Percentiles rank a stretch among this genome's conserved stretches.
Conservation (phyloP, 1,140 invertebrate species). For the Belonocnema kinseyi region DNA sequence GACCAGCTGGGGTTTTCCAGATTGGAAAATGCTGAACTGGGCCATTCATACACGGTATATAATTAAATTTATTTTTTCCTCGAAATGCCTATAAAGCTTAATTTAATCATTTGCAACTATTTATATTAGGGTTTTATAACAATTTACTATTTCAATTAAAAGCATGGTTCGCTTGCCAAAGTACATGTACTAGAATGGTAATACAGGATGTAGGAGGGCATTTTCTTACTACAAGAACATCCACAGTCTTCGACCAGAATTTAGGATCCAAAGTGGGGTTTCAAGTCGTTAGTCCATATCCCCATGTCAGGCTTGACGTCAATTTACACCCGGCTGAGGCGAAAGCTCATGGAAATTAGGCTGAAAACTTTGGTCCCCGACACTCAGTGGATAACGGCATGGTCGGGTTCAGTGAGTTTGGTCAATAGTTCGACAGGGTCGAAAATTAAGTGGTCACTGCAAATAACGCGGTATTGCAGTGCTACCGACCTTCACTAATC, state of each 20-base stretch:
- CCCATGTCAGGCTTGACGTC: constrained; percentile 14
- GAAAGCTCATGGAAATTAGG: constrained; percentile 36
- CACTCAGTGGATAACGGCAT: constrained; percentile 35
- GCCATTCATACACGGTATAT: too few species aligned
- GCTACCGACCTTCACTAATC: background rate
- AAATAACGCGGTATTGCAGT: constrained; percentile 8
- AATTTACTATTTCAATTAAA: background rate
- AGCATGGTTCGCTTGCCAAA: background rate
- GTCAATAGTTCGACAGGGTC: constrained; percentile 39
- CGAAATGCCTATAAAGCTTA: too few species aligned
- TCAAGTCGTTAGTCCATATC: constrained; percentile 1
- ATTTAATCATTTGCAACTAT: too few species aligned
- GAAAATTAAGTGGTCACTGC: constrained; percentile 32
- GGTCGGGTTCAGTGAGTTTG: constrained; percentile 23
- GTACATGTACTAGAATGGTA: background rate
- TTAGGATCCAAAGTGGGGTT: background rate
- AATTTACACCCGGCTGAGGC: constrained; percentile 19
- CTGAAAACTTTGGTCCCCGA: constrained; percentile 34
- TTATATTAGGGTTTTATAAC: too few species aligned
- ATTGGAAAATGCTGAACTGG: too few species aligned
- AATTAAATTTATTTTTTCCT: too few species aligned
- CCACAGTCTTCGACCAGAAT: background rate
- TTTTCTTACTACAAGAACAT: background rate
- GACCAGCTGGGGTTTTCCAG: too few species aligned
- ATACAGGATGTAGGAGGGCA: background rate